phyloP scores from a whole-genome alignment of 2,113 vertebrate species.

The Etia nguti region DNA sequence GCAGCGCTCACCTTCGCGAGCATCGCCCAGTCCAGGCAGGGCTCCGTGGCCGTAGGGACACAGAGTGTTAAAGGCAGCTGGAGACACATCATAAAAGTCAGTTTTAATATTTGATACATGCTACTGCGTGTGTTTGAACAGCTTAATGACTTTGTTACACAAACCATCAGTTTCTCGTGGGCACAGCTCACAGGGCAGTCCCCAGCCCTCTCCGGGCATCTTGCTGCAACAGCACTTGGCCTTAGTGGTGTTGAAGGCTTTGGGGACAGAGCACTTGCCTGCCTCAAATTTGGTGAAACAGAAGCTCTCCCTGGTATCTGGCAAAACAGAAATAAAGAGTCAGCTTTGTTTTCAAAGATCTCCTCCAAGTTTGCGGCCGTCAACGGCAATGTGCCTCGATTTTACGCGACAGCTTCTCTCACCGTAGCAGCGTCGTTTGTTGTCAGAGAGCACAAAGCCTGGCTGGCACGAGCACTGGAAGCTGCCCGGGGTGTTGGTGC shows the following conservation, averaged over 20 bases:
- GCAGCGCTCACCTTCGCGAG: constrained; percentile 79
- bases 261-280: constrained; percentile 85
- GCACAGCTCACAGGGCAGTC: constrained; percentile 92
- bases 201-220: constrained; percentile 91
- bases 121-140: not conserved
- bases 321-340: not conserved
- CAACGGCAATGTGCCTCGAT: not conserved
- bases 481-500: constrained; percentile 86
- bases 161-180: constrained; percentile 82
- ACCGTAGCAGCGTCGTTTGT: constrained; percentile 87
- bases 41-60: constrained; percentile 88
- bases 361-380: not conserved
- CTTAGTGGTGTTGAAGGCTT: constrained; percentile 90
- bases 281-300: constrained; percentile 91
- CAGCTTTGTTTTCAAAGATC: not conserved
- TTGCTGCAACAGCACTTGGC: constrained; percentile 92
- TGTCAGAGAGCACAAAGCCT: constrained; percentile 87
- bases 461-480: constrained; percentile 87
- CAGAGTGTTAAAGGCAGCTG: constrained; percentile 79
- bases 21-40: constrained; percentile 76
- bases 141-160: not conserved
- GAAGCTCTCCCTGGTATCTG: constrained; percentile 91
- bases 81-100: not conserved
- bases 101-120: not conserved
- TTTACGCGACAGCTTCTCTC: constrained; percentile 39